Percentiles rank a stretch among this genome's conserved stretches.
These are phyloP conservation scores for Myrmophylax atrothorax DNA, from an alignment of 2,113 vertebrate genomes.

Conservation along the genomic window DNA sequence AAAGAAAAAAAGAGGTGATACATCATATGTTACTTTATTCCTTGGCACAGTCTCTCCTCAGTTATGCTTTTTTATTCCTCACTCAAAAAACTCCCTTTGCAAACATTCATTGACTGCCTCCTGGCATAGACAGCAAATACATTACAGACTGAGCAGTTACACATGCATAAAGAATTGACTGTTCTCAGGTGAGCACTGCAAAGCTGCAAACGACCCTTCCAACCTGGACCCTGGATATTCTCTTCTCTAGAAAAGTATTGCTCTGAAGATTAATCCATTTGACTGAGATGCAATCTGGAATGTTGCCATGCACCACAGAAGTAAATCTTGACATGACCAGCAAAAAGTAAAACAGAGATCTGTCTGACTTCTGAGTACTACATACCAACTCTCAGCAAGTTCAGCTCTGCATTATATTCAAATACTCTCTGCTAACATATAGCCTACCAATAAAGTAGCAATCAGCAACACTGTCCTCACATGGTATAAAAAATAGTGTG, in stretches of 20 bases:
- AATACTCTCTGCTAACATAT: not conserved
- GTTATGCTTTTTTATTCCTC: not conserved
- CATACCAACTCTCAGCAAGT: not conserved
- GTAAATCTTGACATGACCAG: not conserved
- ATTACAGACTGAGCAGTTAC: not conserved
- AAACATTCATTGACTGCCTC: not conserved
- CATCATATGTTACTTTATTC: not conserved
- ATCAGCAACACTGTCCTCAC: not conserved
- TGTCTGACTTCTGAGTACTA: not conserved
- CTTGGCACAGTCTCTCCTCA: not conserved
- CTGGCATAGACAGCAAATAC: not conserved
- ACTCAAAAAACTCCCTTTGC: not conserved
- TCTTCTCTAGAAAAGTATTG: not conserved
- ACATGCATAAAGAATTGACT: not conserved
- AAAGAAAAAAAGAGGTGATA: not conserved
- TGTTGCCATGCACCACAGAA: not conserved
- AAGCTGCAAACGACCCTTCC: not conserved
- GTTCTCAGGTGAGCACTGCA: not conserved
- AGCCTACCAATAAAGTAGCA: not conserved
- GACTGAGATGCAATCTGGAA: not conserved
- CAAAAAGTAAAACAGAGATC: not conserved
- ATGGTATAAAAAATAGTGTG: not conserved
- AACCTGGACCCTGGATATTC: not conserved
- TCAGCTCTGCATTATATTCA: not conserved
- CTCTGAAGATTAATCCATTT: not conserved